Evolutionary conservation across 2,113 vertebrate species (phyloP), one percentile per base, ranked within the genome.

Genomic region (Ceyx margarethae): DNA sequence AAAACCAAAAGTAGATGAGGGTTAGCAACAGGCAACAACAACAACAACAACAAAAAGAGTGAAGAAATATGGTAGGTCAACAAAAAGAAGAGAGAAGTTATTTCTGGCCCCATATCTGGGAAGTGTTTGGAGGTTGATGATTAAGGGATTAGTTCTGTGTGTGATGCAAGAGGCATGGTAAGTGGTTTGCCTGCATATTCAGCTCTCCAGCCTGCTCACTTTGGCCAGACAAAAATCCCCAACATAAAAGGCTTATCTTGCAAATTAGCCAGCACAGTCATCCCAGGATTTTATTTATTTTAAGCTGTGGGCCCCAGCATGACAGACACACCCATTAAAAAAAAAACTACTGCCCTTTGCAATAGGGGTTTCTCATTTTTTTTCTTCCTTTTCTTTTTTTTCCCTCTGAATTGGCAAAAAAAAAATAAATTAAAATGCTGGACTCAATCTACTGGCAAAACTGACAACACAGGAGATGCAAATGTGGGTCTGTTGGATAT

Each of bases 191-290:
- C 64, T 91, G 92, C 81, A 81, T 83, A 81, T 81, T 93, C 87
- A 85, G 91, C 89, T 90, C 88, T 89, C 58, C 90, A 73, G 92
- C 69, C 91, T 53, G 81, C 71, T 91, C 94, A 93, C 93, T 94
- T 89, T 94, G 89, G 80, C 89, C 92, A 92, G 94, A 90, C 92
- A 94, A 95, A 95, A 96, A 96, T 93, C 87, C 80, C 68, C 61
- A 75, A 33, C 91, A 93, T 87, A 94, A 96, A 96, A 92, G 89
- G 72, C 85, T 96, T 96, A 95, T 93, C 94, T 92, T 19, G 1
- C 75, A 91, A 95, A 92, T 92, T 81, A 85, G 64, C 51, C 45
- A 28, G 64, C 84, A 46, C 66, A 87, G 72, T 76, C 58, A 89
- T 90, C 50, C 86, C 74, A 61, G 20, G 71, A 58, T 43, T 93